Percentiles rank a stretch among this genome's conserved stretches.
Evolutionary conservation across 1,140 invertebrate genomes (phyloP).

Genomic region (Oryctes rhinoceros): DNA sequence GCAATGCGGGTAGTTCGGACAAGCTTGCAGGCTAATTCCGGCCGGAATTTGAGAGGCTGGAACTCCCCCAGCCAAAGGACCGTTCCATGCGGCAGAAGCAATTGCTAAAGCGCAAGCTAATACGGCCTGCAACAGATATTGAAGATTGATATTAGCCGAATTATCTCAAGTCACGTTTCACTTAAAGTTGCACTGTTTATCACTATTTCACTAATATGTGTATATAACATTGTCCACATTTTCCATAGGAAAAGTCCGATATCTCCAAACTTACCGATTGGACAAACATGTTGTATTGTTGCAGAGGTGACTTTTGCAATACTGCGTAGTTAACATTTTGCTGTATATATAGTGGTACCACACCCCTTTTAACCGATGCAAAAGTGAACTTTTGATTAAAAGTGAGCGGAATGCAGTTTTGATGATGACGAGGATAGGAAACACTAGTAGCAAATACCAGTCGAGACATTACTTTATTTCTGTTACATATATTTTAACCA

Average conservation of each 20-base stretch:
- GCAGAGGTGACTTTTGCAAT: conserved; percentile 20
- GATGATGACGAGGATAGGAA: conserved; percentile 2
- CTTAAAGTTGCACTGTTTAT: not conserved
- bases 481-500: conserved; percentile 7
- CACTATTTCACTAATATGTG: not conserved
- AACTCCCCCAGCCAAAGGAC: conserved; percentile 57
- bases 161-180: not conserved
- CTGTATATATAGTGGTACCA: conserved; percentile 40
- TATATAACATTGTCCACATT: not conserved
- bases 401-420: not conserved
- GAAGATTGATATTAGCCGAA: not conserved
- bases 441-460: not conserved
- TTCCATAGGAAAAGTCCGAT: not conserved
- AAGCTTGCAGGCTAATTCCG: conserved; percentile 59
- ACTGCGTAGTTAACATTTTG: not conserved
- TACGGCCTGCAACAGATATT: conserved; percentile 53
- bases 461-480: not conserved
- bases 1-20: conserved; percentile 62
- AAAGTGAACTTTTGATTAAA: conserved; percentile 21
- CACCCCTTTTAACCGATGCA: conserved; percentile 25
- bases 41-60: conserved; percentile 59
- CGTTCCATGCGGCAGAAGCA: conserved; percentile 57
- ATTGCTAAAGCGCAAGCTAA: conserved; percentile 55
- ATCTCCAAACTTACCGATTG: conserved; percentile 58
- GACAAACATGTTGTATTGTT: conserved; percentile 59